Evolutionary conservation across 2,113 vertebrate genomes (phyloP).

Genomic region (Ancistrus triradiatus): DNA sequence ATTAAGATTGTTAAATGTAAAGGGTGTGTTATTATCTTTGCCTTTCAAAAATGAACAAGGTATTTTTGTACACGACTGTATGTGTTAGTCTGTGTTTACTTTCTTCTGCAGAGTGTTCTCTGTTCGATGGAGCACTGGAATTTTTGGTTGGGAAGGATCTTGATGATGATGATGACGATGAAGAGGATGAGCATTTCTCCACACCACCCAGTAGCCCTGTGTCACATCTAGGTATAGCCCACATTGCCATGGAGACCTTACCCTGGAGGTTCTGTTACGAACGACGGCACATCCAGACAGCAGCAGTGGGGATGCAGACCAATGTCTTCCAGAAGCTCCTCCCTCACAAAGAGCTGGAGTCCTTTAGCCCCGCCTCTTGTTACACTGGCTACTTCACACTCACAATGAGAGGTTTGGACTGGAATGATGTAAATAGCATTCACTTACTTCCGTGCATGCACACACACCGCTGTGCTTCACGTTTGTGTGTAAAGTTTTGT

Average conservation of each 20-base stretch:
- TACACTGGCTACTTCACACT: slow-evolving; percentile 61
- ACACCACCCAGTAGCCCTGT: slow-evolving; percentile 21
- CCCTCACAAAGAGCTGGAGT: slow-evolving; percentile 36
- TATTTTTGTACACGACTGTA: no score
- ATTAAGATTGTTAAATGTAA: no score
- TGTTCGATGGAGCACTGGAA: slow-evolving; percentile 70
- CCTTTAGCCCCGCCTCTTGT: slow-evolving; percentile 42
- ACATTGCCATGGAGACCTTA: slow-evolving; percentile 55
- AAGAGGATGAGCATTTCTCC: slow-evolving; percentile 27
- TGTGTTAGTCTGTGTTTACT: not conserved
- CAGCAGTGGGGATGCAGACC: slow-evolving; percentile 47
- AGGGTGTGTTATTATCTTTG: no score
- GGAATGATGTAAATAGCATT: not conserved
- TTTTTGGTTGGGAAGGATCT: slow-evolving; percentile 55
- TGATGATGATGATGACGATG: slow-evolving; percentile 34
- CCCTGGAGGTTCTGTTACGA: slow-evolving; percentile 53
- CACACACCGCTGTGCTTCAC: not conserved
- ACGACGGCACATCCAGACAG: slow-evolving; percentile 53
- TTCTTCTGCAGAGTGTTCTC: slow-evolving; percentile 41
- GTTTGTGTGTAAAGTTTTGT: slow-evolving; percentile 52
- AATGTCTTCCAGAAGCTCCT: slow-evolving; percentile 33
- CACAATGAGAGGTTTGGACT: slow-evolving; percentile 51
- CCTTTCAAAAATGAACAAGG: no score
- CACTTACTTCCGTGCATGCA: not conserved
- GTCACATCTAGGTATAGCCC: slow-evolving; percentile 20